Evolutionary conservation across 2,113 vertebrate genomes (phyloP), one percentile per base, ranked within the genome.

Genomic region (Nothocercus nigrocapillus): DNA sequence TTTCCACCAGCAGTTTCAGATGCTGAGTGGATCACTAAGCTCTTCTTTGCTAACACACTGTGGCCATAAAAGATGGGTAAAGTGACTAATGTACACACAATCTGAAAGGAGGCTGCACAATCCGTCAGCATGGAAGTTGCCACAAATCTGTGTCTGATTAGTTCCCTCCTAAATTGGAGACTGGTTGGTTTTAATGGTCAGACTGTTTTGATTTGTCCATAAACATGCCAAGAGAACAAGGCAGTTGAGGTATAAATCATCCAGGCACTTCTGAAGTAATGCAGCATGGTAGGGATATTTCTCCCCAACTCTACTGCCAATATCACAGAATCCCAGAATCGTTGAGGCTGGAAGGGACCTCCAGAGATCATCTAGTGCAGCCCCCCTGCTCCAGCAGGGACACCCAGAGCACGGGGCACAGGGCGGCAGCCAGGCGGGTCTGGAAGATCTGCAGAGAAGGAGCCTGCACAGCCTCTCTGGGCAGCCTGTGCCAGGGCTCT

Each of bases 181-280:
- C 30, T 66, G 17, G 11, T 79, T n/a, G 13, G 3, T 49, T 84
- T 66, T 78, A 36, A 56, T 78, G 22, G 49, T 78, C 40, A 70
- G 36, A 11, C 36, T 91, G 51, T 67, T 91, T 77, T 89, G 44
- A 70, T 30, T 82, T 58, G 8, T 61, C 22, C 40, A 63, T 72
- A 89, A 93, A 70, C 22, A 49, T 11, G 10, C 7, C 44, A 78
- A 78, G 17, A 49, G 70, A 94, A 84, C 70, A 87, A 78, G 30
- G 13, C 22, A 59, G 22, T 13, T 40, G 38, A 4, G 13, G 1
- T 27, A 73, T 62, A 66, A 89, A 86, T 51, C 27, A 40, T 14
- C 47, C 12, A 3, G 18, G 66, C 36, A 67, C 30, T 87, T 92
- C 59, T 67, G 42, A 69, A 92, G 38, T 77, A 64, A 80, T n/a